Conservation (phyloP, 2,888 invertebrate species). For the Coleophora flavipennella region DNA sequence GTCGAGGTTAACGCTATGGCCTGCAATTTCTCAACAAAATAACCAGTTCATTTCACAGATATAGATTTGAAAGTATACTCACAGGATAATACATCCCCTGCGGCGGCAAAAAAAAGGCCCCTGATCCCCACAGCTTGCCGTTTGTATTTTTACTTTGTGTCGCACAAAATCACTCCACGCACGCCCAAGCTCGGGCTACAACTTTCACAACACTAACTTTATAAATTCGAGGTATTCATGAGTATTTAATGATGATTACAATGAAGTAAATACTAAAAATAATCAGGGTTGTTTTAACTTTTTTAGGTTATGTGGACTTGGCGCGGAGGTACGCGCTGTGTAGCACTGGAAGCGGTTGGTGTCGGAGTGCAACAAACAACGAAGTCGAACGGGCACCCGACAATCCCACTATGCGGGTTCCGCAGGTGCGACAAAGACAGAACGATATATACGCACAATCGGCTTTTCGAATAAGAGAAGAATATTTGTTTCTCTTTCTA, state of each 20-base stretch:
- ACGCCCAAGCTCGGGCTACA: constrained; percentile 57
- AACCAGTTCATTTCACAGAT: no score
- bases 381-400: constrained; percentile 44
- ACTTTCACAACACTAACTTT: constrained; percentile 64
- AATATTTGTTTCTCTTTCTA: constrained; percentile 20
- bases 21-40: no score
- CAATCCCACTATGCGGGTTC: constrained; percentile 41
- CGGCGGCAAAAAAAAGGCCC: constrained; percentile 96
- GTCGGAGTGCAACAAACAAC: constrained; percentile 62
- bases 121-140: constrained; percentile 98
- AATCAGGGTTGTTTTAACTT: constrained; percentile 46
- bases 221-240: constrained; percentile 65
- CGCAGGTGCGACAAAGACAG: constrained; percentile 39
- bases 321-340: constrained; percentile 68
- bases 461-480: constrained; percentile 27
- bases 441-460: constrained; percentile 24
- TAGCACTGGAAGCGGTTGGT: constrained; percentile 67
- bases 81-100: constrained; percentile 98
- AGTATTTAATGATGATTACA: constrained; percentile 50
- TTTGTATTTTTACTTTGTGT: constrained; percentile 77
- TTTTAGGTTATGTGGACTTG: constrained; percentile 67
- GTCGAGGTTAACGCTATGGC: no score
- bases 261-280: constrained; percentile 44
- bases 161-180: constrained; percentile 73
- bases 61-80: constrained; percentile 65